Evolutionary conservation across 2,888 invertebrate genomes (phyloP).

Genomic region (Adelognathus sp.): DNA sequence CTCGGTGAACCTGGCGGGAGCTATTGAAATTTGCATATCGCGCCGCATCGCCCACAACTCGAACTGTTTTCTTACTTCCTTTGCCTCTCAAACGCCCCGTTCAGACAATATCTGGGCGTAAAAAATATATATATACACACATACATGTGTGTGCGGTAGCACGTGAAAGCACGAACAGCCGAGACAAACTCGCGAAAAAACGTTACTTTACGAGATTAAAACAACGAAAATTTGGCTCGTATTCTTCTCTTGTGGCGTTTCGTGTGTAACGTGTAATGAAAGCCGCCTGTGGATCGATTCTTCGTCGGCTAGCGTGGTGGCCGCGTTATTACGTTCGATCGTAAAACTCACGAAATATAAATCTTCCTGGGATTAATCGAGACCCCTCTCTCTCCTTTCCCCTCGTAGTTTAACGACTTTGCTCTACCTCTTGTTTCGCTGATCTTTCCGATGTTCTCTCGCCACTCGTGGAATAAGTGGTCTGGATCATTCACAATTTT

Average conservation of each 20-base stretch:
- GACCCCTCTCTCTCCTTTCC: neutral
- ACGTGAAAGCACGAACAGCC: neutral
- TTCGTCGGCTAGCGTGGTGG: neutral
- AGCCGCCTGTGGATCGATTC: neutral
- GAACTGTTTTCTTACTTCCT: slow-evolving; percentile 60
- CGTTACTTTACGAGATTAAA: slow-evolving; percentile 37
- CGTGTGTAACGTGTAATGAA: neutral
- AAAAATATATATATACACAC: slow-evolving; percentile 13
- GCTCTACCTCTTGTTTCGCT: slow-evolving; percentile 25
- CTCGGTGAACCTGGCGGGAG: slow-evolving; percentile 21
- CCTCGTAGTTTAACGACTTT: slow-evolving; percentile 22
- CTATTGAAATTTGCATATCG: slow-evolving; percentile 65
- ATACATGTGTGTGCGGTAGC: neutral
- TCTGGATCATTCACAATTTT: slow-evolving; percentile 20
- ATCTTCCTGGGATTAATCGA: slow-evolving; percentile 38
- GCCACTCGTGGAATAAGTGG: neutral
- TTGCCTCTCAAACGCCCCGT: slow-evolving; percentile 46
- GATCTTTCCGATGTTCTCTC: slow-evolving; percentile 17
- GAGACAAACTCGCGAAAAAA: slow-evolving; percentile 21
- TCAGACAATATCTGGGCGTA: slow-evolving; percentile 45
- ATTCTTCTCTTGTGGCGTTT: neutral
- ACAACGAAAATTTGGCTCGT: slow-evolving; percentile 33
- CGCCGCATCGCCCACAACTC: slow-evolving; percentile 65
- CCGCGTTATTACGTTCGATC: slow-evolving; percentile 29
- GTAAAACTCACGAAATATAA: slow-evolving; percentile 32